phyloP scores from a whole-genome alignment of 2,797 vertebrate genomes.

The Pseudochaenichthys georgianus region DNA sequence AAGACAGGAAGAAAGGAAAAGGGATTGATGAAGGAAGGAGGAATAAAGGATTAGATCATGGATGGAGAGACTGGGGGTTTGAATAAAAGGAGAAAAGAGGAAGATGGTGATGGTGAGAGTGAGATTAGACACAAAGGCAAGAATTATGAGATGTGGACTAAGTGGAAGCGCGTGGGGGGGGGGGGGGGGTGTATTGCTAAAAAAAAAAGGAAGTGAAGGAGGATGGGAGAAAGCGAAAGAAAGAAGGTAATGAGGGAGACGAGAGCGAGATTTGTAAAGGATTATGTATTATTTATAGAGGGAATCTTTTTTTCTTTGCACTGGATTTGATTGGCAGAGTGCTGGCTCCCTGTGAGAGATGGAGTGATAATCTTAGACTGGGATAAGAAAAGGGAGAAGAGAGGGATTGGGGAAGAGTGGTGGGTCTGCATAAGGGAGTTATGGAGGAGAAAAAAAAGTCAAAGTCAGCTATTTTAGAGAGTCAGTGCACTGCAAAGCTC shows the following conservation, averaged over 20 bases:
- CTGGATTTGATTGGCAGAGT: conserved; percentile 81
- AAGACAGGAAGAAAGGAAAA: conserved; percentile 34
- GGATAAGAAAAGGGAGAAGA: conserved; percentile 32
- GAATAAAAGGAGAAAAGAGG: conserved; percentile 55
- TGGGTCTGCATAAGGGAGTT: conserved; percentile 50
- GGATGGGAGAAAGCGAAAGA: conserved; percentile 54
- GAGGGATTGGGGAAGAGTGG: conserved; percentile 31
- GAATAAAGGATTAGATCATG: conserved; percentile 64
- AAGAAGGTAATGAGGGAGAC: conserved; percentile 77
- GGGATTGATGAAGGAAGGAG: conserved; percentile 37
- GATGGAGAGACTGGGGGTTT: conserved; percentile 57
- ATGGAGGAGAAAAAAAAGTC: conserved; percentile 61
- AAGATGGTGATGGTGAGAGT: conserved; percentile 60
- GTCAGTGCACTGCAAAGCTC: conserved; percentile 60
- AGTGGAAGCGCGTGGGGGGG: conserved; percentile 13
- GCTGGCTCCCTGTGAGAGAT: conserved; percentile 74
- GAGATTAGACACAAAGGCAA: conserved; percentile 64
- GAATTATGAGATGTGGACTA: conserved; percentile 53
- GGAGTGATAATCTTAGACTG: conserved; percentile 82
- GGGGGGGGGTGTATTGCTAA: neutral
- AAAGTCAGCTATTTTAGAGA: conserved; percentile 76
- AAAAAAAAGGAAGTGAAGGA: conserved; percentile 41
- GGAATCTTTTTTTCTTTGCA: conserved; percentile 43
- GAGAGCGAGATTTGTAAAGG: conserved; percentile 76
- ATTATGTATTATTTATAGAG: conserved; percentile 87